Evolutionary conservation across 2,888 invertebrate genomes (phyloP), one percentile per base, ranked within the genome.

Genomic region (Caenorhabditis angaria): DNA sequence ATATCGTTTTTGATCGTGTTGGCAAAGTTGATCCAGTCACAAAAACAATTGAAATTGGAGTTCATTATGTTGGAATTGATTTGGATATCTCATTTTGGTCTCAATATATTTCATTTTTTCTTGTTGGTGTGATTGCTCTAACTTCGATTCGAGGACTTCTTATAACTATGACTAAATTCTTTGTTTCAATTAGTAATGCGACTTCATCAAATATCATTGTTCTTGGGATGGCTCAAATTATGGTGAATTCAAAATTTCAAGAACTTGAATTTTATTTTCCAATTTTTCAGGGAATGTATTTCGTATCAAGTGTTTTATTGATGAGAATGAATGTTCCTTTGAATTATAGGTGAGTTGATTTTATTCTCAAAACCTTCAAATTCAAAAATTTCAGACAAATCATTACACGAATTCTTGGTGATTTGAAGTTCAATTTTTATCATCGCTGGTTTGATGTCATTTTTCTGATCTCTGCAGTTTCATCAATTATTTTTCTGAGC

Each of bases 361-460:
- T 5, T 32, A 8, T 32, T 8, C 10, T 10, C 32, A 32, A 10
- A 8, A 32, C 10, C 32, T 8, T 8, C 10, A 32, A 8, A 8
- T 10, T 10, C 10, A 10, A 41, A 5, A 14, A 18, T 41, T 41
- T 41, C 41, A 41, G 41, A 6, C 51, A 41, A 24, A 68, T 72
- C 54, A 54, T 72, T 75, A 93, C 93, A 0, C 92, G 93, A 90
- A 97, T 99, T 0, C 89, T 99, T 20, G 99, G 99, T 0, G 97
- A 97, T 88, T 89, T 99, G 71, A 97, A 99, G 89, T 99, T 99
- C 86, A 96, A 94, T 88, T 99, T 99, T 90, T 99, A 99, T 88
- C 99, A 99, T 88, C 91, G 99, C 70, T 99, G 99, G 99, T 99
- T 99, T 88, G 99, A 99, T 89, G 97, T 99, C 6, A 99, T 99